Conservation (phyloP, 2,797 vertebrate species). For the Moxostoma hubbsi region DNA sequence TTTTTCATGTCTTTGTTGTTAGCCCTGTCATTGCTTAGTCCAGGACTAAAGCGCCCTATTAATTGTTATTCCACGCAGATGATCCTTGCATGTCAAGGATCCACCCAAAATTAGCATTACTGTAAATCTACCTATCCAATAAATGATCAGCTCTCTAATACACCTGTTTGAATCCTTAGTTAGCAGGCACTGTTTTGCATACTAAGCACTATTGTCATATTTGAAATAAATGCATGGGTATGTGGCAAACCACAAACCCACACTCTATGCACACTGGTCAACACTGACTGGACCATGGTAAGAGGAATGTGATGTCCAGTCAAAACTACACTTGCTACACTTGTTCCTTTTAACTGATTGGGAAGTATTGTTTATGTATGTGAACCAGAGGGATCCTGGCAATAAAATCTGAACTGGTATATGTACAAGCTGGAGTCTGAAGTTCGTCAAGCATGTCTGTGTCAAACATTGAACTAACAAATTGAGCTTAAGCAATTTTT, state of each 20-base stretch:
- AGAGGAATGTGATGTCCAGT: slow-evolving; percentile 16
- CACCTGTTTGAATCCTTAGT: slow-evolving; percentile 4
- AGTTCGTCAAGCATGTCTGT: slow-evolving; percentile 28
- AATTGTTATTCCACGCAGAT: neutral
- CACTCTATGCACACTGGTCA: slow-evolving; percentile 56
- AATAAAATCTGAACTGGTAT: slow-evolving; percentile 61
- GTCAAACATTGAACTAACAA: neutral
- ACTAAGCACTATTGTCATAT: slow-evolving; percentile 10
- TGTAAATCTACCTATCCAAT: slow-evolving; percentile 1
- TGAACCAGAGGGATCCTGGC: slow-evolving; percentile 64
- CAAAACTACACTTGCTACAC: slow-evolving; percentile 40
- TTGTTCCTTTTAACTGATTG: slow-evolving; percentile 51
- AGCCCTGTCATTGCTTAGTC: slow-evolving; percentile 9
- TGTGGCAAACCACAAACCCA: slow-evolving; percentile 40
- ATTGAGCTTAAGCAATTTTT: too few relatives aligned
- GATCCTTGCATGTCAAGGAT: neutral
- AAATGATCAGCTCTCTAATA: neutral
- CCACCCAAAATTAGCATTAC: slow-evolving; percentile 20
- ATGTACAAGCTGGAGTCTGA: neutral
- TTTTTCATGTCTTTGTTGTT: slow-evolving; percentile 6
- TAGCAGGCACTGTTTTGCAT: slow-evolving; percentile 16
- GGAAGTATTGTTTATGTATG: slow-evolving; percentile 57
- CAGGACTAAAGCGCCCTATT: neutral
- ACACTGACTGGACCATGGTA: slow-evolving; percentile 40
- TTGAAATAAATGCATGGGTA: neutral